Conservation (phyloP, 2,113 vertebrate species). For the Brachypodius melanocephalos region DNA sequence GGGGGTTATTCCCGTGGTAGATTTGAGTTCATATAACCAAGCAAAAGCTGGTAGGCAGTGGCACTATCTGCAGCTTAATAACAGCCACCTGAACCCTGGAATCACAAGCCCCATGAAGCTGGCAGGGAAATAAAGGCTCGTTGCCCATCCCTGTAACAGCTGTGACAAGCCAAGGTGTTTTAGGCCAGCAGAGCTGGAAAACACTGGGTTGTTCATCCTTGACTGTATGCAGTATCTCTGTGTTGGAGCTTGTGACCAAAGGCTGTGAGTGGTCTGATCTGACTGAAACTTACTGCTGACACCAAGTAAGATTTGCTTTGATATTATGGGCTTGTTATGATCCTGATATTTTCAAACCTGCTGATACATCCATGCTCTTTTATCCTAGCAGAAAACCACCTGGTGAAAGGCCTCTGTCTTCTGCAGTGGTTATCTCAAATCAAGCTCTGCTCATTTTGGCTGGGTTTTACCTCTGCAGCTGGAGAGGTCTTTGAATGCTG, state of each 20-base stretch:
- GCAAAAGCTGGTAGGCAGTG: background rate
- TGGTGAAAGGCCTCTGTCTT: background rate
- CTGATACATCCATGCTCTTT: background rate
- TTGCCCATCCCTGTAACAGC: background rate
- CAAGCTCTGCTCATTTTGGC: background rate
- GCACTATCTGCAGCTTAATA: background rate
- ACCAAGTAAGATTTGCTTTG: background rate
- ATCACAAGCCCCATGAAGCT: background rate
- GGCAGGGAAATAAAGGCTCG: background rate
- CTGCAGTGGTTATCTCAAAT: background rate
- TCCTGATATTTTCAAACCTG: background rate
- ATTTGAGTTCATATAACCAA: background rate
- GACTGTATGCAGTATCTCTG: background rate
- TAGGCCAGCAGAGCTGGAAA: background rate
- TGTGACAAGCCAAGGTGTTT: background rate
- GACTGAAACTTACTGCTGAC: background rate
- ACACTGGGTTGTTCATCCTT: fast-evolving
- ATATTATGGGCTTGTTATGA: background rate
- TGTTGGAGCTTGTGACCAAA: background rate
- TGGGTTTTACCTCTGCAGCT: background rate
- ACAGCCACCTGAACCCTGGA: background rate
- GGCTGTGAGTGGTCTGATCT: background rate
- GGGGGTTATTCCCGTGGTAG: background rate
- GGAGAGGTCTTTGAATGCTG: background rate
- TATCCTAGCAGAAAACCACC: background rate